phyloP scores from a whole-genome alignment of 2,113 vertebrate genomes.

The Caloenas nicobarica region DNA sequence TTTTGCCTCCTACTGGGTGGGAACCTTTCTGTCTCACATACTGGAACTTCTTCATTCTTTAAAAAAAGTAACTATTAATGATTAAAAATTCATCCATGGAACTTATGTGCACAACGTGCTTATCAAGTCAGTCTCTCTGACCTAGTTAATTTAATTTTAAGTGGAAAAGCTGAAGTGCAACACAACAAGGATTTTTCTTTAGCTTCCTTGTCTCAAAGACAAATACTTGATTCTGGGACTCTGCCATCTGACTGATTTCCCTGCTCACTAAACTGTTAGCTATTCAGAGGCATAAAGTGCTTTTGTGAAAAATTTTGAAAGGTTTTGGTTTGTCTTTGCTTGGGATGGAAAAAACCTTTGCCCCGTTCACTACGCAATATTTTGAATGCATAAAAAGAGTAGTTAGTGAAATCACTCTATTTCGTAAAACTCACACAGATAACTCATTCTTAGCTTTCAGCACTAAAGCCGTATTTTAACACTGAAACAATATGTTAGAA shows the following conservation, averaged over 20 bases:
- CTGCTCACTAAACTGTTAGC: neutral
- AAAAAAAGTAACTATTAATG: neutral
- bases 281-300: neutral
- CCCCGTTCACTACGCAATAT: slow-evolving; percentile 24
- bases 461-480: neutral
- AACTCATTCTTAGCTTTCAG: slow-evolving; percentile 25
- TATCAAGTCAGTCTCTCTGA: neutral
- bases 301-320: neutral
- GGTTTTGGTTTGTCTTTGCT: neutral
- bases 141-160: neutral
- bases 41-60: neutral
- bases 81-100: neutral
- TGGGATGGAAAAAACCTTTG: neutral
- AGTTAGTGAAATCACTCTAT: slow-evolving; percentile 37
- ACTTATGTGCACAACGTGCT: neutral
- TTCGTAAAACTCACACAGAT: slow-evolving; percentile 30
- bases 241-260: neutral
- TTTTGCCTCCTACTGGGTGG: neutral
- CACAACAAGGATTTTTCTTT: neutral
- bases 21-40: neutral
- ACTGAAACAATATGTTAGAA: neutral
- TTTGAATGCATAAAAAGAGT: slow-evolving; percentile 61
- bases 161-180: neutral
- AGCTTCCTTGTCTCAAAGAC: neutral
- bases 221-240: neutral